A percentile compares a stretch with the other conserved stretches of the same genome.
phyloP scores from a whole-genome alignment of 2,888 invertebrate species.

The Physocephala rufipes region DNA sequence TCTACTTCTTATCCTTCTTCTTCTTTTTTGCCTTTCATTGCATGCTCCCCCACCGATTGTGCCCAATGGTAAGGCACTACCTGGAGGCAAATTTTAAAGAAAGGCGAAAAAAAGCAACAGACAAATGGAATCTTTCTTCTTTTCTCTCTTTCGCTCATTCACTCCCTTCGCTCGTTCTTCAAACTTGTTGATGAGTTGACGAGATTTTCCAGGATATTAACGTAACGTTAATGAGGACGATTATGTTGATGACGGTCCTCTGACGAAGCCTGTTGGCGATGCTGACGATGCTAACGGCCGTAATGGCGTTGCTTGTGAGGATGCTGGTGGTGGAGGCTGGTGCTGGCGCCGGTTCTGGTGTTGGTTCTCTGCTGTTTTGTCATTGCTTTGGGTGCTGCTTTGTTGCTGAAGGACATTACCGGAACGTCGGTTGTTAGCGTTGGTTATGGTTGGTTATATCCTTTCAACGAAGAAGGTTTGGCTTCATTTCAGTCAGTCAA shows the following conservation, averaged over 20 bases:
- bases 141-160: background rate
- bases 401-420: conserved; percentile 5
- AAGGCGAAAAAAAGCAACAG: background rate
- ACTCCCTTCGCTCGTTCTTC: background rate
- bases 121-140: background rate
- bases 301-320: background rate
- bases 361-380: no score
- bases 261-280: background rate
- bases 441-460: conserved; percentile 4
- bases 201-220: conserved; percentile 48
- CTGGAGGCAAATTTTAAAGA: conserved; percentile 1
- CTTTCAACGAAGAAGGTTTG: background rate
- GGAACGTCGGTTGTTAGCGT: background rate
- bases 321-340: background rate
- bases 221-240: conserved; percentile 51
- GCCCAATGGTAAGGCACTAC: conserved; percentile 26
- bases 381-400: background rate
- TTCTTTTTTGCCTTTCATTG: background rate
- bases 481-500: conserved; percentile 1
- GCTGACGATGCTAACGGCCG: background rate
- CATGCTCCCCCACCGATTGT: background rate
- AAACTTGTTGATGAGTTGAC: conserved; percentile 39
- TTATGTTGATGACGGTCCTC: no score
- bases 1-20: background rate
- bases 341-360: no score